phyloP scores from a whole-genome alignment of 2,113 vertebrate species.

The Scalopus aquaticus region DNA sequence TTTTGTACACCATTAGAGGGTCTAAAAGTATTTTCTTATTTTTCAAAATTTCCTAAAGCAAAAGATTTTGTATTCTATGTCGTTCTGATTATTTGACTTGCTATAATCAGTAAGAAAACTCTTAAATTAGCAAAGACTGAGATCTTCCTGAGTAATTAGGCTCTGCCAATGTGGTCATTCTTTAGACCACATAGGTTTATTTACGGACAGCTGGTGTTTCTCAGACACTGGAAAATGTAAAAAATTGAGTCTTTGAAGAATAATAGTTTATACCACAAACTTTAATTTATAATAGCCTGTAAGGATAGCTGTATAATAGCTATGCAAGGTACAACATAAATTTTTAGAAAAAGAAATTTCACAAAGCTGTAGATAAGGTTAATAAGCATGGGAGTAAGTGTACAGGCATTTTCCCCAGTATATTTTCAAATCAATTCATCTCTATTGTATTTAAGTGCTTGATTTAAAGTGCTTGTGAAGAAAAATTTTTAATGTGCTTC shows the following conservation, averaged over 20 bases:
- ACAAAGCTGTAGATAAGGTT: background rate
- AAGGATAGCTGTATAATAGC: no score
- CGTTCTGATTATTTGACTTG: background rate
- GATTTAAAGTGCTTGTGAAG: background rate
- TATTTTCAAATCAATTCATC: background rate
- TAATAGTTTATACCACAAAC: background rate
- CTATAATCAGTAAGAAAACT: background rate
- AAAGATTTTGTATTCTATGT: background rate
- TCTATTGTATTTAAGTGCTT: background rate
- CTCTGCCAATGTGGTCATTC: background rate
- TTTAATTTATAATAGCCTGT: background rate
- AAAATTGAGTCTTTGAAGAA: background rate
- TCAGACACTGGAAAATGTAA: background rate
- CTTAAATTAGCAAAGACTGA: background rate
- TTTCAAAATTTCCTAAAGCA: background rate
- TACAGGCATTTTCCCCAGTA: background rate
- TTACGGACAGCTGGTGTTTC: background rate
- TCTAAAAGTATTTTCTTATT: background rate
- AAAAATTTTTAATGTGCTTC: background rate
- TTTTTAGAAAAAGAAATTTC: background rate
- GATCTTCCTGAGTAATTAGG: background rate
- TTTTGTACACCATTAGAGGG: background rate
- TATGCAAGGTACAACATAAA: background rate
- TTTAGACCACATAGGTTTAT: background rate
- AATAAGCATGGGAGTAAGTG: background rate